phyloP scores from a whole-genome alignment of 2,888 invertebrate species.

The Mechanitis mazaeus region DNA sequence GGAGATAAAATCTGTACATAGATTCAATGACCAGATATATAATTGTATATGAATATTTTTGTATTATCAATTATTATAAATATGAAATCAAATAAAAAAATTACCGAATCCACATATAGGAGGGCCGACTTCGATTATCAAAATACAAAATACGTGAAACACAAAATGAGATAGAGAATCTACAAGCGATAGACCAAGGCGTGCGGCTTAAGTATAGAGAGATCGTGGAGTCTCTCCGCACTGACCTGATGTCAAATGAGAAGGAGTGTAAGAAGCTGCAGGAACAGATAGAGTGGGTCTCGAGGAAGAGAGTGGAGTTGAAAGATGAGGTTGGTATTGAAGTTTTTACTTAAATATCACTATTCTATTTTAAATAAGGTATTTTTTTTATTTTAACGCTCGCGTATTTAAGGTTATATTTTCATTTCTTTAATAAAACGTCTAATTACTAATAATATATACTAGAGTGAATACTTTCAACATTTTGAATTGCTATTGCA shows the following conservation, averaged over 20 bases:
- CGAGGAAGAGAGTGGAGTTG: constrained; percentile 56
- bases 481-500: no score
- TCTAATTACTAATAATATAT: no score
- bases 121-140: constrained; percentile 61
- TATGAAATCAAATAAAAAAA: background rate
- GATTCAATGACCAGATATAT: no score
- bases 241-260: constrained; percentile 56
- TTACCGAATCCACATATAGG: constrained; percentile 38
- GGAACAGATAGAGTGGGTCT: constrained; percentile 70
- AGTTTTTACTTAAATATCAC: background rate
- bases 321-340: constrained; percentile 55
- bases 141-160: constrained; percentile 67
- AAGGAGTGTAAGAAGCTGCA: constrained; percentile 64
- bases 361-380: no score
- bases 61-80: background rate
- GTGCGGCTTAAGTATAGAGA: constrained; percentile 53
- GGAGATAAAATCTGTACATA: no score
- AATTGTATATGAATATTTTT: no score
- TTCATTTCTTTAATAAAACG: no score
- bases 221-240: constrained; percentile 57
- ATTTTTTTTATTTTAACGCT: no score
- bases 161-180: constrained; percentile 63
- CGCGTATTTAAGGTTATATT: no score
- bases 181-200: constrained; percentile 61
- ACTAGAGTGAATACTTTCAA: no score